A percentile compares a stretch with the other conserved stretches of the same genome.
These are phyloP conservation scores for Epinotia bilunana DNA, from an alignment of 2,888 invertebrate genomes.

Conservation along the genomic window DNA sequence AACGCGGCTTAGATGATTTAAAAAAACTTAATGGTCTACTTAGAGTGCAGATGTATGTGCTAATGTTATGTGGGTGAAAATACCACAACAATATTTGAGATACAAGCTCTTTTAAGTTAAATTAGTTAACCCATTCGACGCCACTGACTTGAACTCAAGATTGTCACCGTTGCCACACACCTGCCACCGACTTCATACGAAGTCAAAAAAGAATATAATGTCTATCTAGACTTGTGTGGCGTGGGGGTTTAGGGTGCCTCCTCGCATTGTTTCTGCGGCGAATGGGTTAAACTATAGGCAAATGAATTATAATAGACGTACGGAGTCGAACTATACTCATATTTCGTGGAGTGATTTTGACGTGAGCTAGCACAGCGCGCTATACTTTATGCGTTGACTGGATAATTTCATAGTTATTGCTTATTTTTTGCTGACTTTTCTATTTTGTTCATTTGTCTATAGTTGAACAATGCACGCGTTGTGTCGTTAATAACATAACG, in stretches of 20 bases:
- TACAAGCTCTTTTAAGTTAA: background rate
- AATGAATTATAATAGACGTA: background rate
- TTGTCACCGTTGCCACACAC: too few species aligned
- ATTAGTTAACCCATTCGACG: background rate
- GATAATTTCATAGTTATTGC: background rate
- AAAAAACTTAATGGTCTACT: background rate
- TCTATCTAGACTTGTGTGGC: too few species aligned
- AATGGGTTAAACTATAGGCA: background rate
- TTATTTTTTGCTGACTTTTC: background rate
- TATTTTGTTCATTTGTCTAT: background rate
- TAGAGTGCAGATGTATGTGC: conserved; percentile 1
- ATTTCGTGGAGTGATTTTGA: background rate
- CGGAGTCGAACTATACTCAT: background rate
- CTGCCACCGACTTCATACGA: too few species aligned
- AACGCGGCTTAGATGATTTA: background rate
- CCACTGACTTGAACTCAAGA: too few species aligned
- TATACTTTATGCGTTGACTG: background rate
- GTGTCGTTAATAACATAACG: background rate
- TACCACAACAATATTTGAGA: background rate
- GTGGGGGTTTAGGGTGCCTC: too few species aligned
- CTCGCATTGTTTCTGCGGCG: too few species aligned
- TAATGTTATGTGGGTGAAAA: conserved; percentile 5
- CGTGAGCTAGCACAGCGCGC: background rate
- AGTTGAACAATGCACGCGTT: background rate
- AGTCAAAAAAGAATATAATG: too few species aligned